Base-by-base conservation (phyloP, 2,888 invertebrate genomes). In the Sicus ferrugineus region DNA sequence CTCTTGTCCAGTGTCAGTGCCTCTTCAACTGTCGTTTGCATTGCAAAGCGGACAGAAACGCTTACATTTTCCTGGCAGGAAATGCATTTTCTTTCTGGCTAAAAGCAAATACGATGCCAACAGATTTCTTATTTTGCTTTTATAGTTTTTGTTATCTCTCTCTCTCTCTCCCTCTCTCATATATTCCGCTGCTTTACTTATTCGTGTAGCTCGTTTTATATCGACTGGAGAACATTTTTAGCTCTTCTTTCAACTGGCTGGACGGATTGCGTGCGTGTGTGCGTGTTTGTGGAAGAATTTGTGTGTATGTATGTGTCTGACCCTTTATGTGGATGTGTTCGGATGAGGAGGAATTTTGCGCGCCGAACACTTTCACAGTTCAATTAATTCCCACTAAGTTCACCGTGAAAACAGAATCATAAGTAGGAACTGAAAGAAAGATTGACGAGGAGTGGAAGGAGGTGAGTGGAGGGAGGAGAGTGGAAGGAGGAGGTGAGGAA, bases 1-100 rank as follows among this genome's bases (percentile, higher is more conserved):
- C 23, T 23, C 11, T 38, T 26, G 31, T 48, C 23, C 67, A 31
- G 30, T 59, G 58, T 16, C 59, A 48, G 58, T 19, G 72, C 70
- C 70, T 72, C 70, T 70, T 50, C 59, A 64, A 69, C 68, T 75
- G 74, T 72, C 75, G 70, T 72, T 73, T 73, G 75, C 74, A 74
- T 73, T 72, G 72, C 72, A 73, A 74, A 77, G 78, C 75, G 77
- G 54, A 50, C 30, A 50, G 50, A 42, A 82, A 76, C 77, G 78
- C 79, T 80, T 78, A 77, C 75, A 77, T 76, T 78, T 77, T 75
- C 79, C 75, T 80, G 81, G 78, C 80, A 80, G 77, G 77, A 81
- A 81, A 80, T 80, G 78, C 80, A 79, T 77, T 77, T 73, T 75
- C 77, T 56, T 28, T 42, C 42, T 26, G 66, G 42, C 42, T 56